These are phyloP conservation scores for Morelia viridis DNA, from an alignment of 2,797 vertebrate species.

Conservation along the genomic window DNA sequence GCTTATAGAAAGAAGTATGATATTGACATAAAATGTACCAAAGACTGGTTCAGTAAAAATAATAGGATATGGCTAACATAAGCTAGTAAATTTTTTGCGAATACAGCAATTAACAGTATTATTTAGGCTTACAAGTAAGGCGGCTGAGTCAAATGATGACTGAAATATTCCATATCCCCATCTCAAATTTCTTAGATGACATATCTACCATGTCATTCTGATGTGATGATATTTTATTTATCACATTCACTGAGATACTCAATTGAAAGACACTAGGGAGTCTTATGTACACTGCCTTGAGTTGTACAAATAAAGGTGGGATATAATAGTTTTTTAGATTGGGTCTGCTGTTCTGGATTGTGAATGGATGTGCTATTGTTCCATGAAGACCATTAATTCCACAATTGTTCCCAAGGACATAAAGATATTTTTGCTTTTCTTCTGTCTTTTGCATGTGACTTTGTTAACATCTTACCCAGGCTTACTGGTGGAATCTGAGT, in stretches of 20 bases:
- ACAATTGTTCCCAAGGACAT: neutral
- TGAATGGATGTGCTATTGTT: neutral
- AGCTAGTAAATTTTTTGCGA: slow-evolving; percentile 62
- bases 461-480: neutral
- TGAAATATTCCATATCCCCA: neutral
- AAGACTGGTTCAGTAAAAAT: slow-evolving; percentile 55
- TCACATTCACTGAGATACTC: neutral
- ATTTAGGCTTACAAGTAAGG: slow-evolving; percentile 34
- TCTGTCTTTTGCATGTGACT: neutral
- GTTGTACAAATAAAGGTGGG: neutral
- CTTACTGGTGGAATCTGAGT: neutral
- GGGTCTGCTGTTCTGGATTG: neutral
- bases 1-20: slow-evolving; percentile 48
- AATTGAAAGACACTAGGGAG: neutral
- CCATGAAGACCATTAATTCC: neutral
- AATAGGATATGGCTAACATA: slow-evolving; percentile 48
- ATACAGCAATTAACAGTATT: slow-evolving; percentile 52
- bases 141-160: slow-evolving; percentile 4
- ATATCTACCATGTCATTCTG: neutral
- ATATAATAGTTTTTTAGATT: neutral
- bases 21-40: slow-evolving; percentile 57
- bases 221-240: neutral
- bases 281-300: neutral
- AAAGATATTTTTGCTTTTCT: neutral
- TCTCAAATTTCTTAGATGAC: neutral